Base-by-base conservation (phyloP, 2,888 invertebrate species). In the Hypolimnas misippus region DNA sequence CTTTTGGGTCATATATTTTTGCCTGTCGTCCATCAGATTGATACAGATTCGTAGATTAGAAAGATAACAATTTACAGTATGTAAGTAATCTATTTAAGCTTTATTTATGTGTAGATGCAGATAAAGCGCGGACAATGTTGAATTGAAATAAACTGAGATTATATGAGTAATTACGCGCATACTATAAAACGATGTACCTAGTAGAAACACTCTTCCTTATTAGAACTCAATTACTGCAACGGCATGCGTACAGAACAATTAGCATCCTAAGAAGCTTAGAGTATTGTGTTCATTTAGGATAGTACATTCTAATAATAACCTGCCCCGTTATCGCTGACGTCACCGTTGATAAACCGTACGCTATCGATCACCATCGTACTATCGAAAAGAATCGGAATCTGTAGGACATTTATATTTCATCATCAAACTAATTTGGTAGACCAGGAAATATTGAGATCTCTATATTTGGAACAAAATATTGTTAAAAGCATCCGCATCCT, bases 311-410 rank as follows among this genome's bases (percentile, higher is more conserved):
- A 58, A 52, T 57, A 59, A 62, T 60, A 62, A 54, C 50, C 40
- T 51, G 51, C 17, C 44, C 17, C 46, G 42, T 49, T 65, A 66
- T 66, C 62, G 29, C 46, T 67, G 62, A 65, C 67, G 65, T 67
- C 62, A 67, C n/a, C 19, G 17, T 42, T 25, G 66, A 67, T 67
- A 67, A 67, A 64, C 14, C 31, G 12, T 42, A 53, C 17, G 42
- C 42, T 67, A 63, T 65, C 51, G 67, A 65, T 63, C 57, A 61
- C 14, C 46, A 29, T 38, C 33, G 31, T 19, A 44, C 38, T 59
- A 50, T 35, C 46, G 14, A 53, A 58, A 19, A 31, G 46, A 55
- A 62, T 12, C n/a, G 17, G 40, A 35, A 57, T 51, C 38, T 35
- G 35, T 51, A 59, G 46, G 17, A 19, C 40, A 19, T 38, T n/a